Evolutionary conservation across 1,140 invertebrate species (phyloP), one percentile per base, ranked within the genome.

Genomic region (Wasmannia auropunctata): DNA sequence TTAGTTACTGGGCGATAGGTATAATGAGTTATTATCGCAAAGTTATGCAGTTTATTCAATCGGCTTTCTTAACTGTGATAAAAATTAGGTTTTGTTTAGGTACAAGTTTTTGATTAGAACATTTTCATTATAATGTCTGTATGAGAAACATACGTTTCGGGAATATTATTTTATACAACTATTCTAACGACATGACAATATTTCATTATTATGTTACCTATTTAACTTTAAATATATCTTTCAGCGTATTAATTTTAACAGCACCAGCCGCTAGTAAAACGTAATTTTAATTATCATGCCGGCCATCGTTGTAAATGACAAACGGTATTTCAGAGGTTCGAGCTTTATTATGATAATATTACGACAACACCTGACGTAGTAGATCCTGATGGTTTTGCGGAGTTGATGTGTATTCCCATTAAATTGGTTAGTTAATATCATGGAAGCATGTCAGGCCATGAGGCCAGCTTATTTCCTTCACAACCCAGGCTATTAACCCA

Each of bases 401-500:
- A 49, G 60, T 37, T 56, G 14, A 22, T 58, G 58, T 31, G 56
- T 49, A 40, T 54, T 49, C 63, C 49, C 63, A 63, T 56, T 65
- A 72, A 86, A 86, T 77, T 62, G 34, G 49, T 37, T 72, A 28
- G 34, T 56, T 81, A 46, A 70, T 60, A 54, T 63, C 54, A 25
- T 46, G n/a, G 37, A 51, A 84, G 62, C 51, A 54, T 31, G 69
- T 76, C 46, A 40, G 37, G 46, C n/a, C 25, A 86, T 28, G 56
- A 40, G 67, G 28, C 56, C 22, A 81, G 54, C 34, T 87, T 65
- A 60, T 70, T 69, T 87, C 37, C 86, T 84, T 49, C 34, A 67
- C 22, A 65, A 40, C 65, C n/a, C 10, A 7, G 7, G 31, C 63
- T 81, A 81, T 88, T 88, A 87, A 86, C 75, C 67, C 67, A 54